phyloP scores from a whole-genome alignment of 2,888 invertebrate genomes.

The Hypomecis punctinalis region DNA sequence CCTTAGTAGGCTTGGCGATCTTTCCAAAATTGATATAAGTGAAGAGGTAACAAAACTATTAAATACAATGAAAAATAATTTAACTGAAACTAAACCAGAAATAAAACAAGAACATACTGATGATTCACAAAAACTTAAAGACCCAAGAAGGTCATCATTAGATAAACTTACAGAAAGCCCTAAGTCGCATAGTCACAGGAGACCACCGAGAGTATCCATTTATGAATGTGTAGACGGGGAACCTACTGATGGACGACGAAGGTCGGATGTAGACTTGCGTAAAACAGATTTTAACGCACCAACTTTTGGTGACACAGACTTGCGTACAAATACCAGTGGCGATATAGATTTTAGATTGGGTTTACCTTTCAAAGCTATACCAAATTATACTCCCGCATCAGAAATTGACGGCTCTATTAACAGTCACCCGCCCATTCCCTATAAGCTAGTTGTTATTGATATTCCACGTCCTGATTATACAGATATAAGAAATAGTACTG shows the following conservation, averaged over 20 bases:
- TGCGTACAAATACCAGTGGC: slow-evolving; percentile 82
- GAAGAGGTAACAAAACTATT: slow-evolving; percentile 89
- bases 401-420: slow-evolving; percentile 94
- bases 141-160: slow-evolving; percentile 73
- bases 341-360: slow-evolving; percentile 91
- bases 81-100: slow-evolving; percentile 67
- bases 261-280: slow-evolving; percentile 82
- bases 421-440: slow-evolving; percentile 90
- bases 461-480: slow-evolving; percentile 91
- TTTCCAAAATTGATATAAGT: slow-evolving; percentile 90
- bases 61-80: slow-evolving; percentile 85
- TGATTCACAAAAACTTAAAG: slow-evolving; percentile 64
- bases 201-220: slow-evolving; percentile 80
- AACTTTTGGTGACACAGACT: slow-evolving; percentile 87
- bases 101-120: slow-evolving; percentile 57
- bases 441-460: slow-evolving; percentile 86
- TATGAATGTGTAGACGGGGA: slow-evolving; percentile 86
- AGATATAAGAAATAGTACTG: slow-evolving; percentile 88
- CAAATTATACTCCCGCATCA: slow-evolving; percentile 93
- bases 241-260: slow-evolving; percentile 76
- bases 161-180: slow-evolving; percentile 61
- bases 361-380: slow-evolving; percentile 91
- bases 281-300: slow-evolving; percentile 82
- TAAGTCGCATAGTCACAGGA: slow-evolving; percentile 57
- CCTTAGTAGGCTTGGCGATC: slow-evolving; percentile 87